These are phyloP conservation scores for Grallaria varia DNA, from an alignment of 2,113 vertebrate genomes.

Conservation along the genomic window DNA sequence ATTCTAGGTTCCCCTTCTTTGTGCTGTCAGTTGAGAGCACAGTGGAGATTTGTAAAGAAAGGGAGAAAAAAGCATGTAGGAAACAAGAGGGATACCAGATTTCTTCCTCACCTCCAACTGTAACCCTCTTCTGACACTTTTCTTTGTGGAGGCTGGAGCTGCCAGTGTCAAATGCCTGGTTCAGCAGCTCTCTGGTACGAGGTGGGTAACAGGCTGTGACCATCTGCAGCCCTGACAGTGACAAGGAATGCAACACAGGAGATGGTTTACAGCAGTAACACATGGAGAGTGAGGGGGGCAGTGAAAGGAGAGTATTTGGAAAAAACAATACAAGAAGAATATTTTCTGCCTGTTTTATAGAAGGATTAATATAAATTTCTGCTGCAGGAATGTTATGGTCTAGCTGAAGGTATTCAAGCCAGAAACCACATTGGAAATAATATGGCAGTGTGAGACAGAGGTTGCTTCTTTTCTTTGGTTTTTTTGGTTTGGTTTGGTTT, in stretches of 20 bases:
- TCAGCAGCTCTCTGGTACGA: not conserved
- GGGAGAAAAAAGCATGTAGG: not conserved
- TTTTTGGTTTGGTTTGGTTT: too few relatives aligned
- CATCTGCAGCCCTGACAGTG: not conserved
- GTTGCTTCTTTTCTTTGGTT: not conserved
- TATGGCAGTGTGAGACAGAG: not conserved
- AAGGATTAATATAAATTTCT: not conserved
- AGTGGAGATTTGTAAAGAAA: not conserved
- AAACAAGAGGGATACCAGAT: not conserved
- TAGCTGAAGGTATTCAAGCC: not conserved
- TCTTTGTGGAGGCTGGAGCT: not conserved
- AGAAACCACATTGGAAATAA: not conserved
- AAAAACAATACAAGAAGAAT: not conserved
- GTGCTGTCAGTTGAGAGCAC: not conserved
- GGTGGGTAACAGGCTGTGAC: not conserved
- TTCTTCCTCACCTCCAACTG: not conserved
- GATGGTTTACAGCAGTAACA: accelerated
- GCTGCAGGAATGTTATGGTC: not conserved
- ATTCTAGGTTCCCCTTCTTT: not conserved
- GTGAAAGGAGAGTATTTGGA: not conserved
- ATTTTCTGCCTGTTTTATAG: not conserved
- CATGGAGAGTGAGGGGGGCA: not conserved
- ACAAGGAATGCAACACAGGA: not conserved
- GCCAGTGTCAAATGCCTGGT: not conserved
- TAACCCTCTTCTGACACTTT: not conserved